These are phyloP conservation scores for Echinarachnius parma DNA, from an alignment of 53 echinoderm and acorn worm genomes.

Conservation along the genomic window DNA sequence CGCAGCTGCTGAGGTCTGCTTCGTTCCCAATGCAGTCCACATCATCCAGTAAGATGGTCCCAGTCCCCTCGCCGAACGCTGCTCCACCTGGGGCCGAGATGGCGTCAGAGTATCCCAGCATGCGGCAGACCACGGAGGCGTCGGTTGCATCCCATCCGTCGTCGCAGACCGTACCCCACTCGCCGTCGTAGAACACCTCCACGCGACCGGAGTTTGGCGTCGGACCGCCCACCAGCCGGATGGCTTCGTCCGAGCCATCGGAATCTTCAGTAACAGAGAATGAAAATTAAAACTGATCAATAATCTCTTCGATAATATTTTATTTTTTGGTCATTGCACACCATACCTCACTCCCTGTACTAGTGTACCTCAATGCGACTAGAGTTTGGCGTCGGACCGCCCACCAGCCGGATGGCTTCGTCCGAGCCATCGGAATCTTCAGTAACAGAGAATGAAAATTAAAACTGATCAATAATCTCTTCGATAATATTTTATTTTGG, in stretches of 20 bases:
- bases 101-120: slow-evolving; percentile 14
- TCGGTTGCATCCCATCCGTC: slow-evolving; percentile 18
- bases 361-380: slow-evolving; percentile 41
- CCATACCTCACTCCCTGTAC: slow-evolving; percentile 4
- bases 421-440: slow-evolving; percentile 24
- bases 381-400: slow-evolving; percentile 19
- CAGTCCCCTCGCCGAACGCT: slow-evolving; percentile 26
- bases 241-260: slow-evolving; percentile 30
- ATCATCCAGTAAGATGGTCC: slow-evolving; percentile 32
- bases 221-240: slow-evolving; percentile 30
- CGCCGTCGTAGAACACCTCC: slow-evolving; percentile 4
- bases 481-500: no score
- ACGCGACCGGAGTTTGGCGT: slow-evolving; percentile 1
- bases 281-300: no score
- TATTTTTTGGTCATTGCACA: no score
- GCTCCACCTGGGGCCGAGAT: background rate
- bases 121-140: slow-evolving; percentile 25
- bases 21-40: slow-evolving; percentile 45
- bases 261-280: no score
- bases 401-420: slow-evolving; percentile 45
- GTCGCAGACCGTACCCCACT: slow-evolving; percentile 35
- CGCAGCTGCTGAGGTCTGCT: slow-evolving; percentile 23
- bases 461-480: no score
- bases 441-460: no score
- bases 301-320: no score